These are phyloP conservation scores for Acrossocheilus wenchowensis DNA, from an alignment of 2,797 vertebrate species.

Conservation along the genomic window DNA sequence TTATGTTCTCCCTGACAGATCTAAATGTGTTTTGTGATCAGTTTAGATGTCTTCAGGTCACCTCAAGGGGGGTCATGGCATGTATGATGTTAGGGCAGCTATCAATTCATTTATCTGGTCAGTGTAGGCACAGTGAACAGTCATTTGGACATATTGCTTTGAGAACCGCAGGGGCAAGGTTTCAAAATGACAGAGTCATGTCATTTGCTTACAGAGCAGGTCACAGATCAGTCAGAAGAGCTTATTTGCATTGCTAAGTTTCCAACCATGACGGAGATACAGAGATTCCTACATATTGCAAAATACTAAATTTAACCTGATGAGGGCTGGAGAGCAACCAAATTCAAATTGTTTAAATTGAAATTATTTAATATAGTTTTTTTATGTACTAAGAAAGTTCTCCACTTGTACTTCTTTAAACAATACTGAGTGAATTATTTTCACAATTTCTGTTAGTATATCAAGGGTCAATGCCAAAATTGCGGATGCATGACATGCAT, in stretches of 20 bases:
- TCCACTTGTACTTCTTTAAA: neutral
- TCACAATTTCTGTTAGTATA: neutral
- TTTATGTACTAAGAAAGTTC: neutral
- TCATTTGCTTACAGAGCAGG: conserved; percentile 37
- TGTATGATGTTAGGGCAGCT: conserved; percentile 7
- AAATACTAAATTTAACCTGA: neutral
- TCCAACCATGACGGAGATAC: neutral
- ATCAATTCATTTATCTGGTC: conserved; percentile 18
- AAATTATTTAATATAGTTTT: neutral
- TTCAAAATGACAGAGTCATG: conserved; percentile 1
- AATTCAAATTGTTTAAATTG: neutral
- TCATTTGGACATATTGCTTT: conserved; percentile 37
- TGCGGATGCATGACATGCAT: neutral
- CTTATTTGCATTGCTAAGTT: conserved; percentile 20
- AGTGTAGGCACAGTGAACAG: conserved; percentile 5
- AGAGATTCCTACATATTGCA: neutral
- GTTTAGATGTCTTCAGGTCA: conserved; percentile 17
- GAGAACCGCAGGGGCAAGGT: neutral
- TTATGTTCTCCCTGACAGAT: conserved; percentile 56
- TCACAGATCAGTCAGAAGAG: conserved; percentile 31
- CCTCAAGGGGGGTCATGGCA: neutral
- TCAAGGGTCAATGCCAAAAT: neutral
- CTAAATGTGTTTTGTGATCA: conserved; percentile 15
- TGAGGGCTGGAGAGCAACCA: neutral
- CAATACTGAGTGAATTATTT: neutral